Evolutionary conservation across 2,113 vertebrate genomes (phyloP).

Genomic region (Lophura nycthemera): DNA sequence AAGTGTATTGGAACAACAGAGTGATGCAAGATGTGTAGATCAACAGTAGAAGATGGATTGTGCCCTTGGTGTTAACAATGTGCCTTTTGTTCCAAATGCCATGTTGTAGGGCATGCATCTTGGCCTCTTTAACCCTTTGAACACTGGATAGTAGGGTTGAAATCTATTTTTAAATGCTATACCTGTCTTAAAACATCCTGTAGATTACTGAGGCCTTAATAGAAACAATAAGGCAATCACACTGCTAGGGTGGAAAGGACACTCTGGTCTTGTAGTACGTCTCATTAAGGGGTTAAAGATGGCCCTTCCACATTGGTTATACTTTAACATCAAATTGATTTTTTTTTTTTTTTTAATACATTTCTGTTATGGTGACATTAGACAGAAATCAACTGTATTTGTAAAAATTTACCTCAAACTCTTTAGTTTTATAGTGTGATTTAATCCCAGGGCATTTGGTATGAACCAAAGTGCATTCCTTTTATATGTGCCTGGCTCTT

Average conservation of each 20-base stretch:
- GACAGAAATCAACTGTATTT: constrained; percentile 81
- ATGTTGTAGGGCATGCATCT: constrained; percentile 76
- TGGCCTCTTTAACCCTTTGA: constrained; percentile 80
- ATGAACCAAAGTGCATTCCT: constrained; percentile 99
- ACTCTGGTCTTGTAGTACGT: constrained; percentile 51
- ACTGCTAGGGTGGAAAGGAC: constrained; percentile 52
- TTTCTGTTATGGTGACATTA: constrained; percentile 81
- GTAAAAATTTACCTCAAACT: constrained; percentile 87
- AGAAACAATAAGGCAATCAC: constrained; percentile 77
- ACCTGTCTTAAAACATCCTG: constrained; percentile 78
- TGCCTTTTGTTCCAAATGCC: constrained; percentile 91
- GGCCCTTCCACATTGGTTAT: constrained; percentile 76
- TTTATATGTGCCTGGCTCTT: constrained; percentile 87
- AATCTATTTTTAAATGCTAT: constrained; percentile 72
- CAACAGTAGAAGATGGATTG: constrained; percentile 79
- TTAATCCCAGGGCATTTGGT: constrained; percentile 97
- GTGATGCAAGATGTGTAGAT: constrained; percentile 74
- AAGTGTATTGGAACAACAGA: constrained; percentile 69
- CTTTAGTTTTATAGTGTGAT: constrained; percentile 85
- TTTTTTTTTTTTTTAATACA: constrained; percentile 66
- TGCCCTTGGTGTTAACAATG: constrained; percentile 90
- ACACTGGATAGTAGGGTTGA: constrained; percentile 62
- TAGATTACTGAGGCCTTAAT: constrained; percentile 78
- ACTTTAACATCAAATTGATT: constrained; percentile 78
- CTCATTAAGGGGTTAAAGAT: constrained; percentile 76